Evolutionary conservation across 2,797 vertebrate species (phyloP), one percentile per base, ranked within the genome.

Genomic region (Acrocephalus scirpaceus): DNA sequence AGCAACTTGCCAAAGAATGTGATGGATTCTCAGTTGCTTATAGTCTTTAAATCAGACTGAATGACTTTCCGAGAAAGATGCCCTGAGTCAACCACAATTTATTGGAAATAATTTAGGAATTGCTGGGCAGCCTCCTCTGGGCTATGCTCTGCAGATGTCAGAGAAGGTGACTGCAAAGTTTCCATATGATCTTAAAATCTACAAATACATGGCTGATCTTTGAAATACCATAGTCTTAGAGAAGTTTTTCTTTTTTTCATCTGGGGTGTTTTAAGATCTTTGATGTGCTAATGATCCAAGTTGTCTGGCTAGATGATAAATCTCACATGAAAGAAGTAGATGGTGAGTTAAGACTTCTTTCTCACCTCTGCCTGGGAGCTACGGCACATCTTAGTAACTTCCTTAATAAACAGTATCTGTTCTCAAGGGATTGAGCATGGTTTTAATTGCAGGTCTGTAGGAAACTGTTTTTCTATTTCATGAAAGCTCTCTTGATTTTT

Each of bases 101-200:
- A 79, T 45, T 94, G 91, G 86, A 84, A 84, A 65, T 79, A 71
- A 79, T 90, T 82, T 90, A 87, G 91, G 79, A 93, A 77, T 64
- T 92, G 67, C 78, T 84, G 82, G 82, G 76, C 83, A 93, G 54
- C 51, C 57, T 94, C 21, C 22, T 75, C 76, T 88, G 78, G 50
- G n/a, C 69, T 93, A 4, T 65, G 56, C 47, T 78, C 42, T 62
- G 45, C 76, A 93, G 66, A 88, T 88, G 87, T 86, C 73, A 57
- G 70, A 70, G 76, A 42, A 95, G 70, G 90, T 79, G 70, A 73
- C 60, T 80, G 70, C 47, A 61, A 62, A 96, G 29, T 91, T 96
- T 94, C 93, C 91, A 54, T 70, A 23, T 40, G 69, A 91, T 86
- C 82, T 93, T 86, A 90, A 91, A 95, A 94, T 86, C 87, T 84